Evolutionary conservation across 2,797 vertebrate species (phyloP).

Genomic region (Cirrhinus mrigala): DNA sequence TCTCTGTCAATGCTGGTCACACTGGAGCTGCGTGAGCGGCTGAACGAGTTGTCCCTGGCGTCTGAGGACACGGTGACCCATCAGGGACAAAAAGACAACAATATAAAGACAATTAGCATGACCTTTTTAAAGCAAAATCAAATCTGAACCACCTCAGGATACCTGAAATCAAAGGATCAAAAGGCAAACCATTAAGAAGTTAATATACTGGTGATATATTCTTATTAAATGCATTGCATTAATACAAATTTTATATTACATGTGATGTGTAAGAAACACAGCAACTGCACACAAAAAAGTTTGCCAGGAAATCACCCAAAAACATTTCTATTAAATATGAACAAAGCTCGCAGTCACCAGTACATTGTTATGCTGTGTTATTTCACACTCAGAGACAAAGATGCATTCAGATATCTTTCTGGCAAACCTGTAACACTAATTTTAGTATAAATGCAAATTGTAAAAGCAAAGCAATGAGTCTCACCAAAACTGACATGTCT

Average conservation of each 20-base stretch:
- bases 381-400: not conserved
- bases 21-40: conserved; percentile 94
- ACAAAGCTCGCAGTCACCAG: not conserved
- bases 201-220: not conserved
- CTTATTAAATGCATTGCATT: conserved; percentile 10
- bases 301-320: not conserved
- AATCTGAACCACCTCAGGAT: not conserved
- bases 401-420: not conserved
- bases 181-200: not conserved
- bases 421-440: not conserved
- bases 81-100: conserved; percentile 46
- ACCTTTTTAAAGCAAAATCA: not conserved
- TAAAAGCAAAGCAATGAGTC: not conserved
- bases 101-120: conserved; percentile 5
- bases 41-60: conserved; percentile 92
- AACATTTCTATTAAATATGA: not conserved
- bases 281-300: not conserved
- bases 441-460: not conserved
- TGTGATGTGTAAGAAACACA: not conserved
- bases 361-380: not conserved
- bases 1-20: conserved; percentile 97
- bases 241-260: not conserved
- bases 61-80: conserved; percentile 75
- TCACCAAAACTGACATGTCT: not conserved
- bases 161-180: conserved; percentile 7